Base-by-base conservation (phyloP, 1,140 invertebrate species). In the Aethina tumida region DNA sequence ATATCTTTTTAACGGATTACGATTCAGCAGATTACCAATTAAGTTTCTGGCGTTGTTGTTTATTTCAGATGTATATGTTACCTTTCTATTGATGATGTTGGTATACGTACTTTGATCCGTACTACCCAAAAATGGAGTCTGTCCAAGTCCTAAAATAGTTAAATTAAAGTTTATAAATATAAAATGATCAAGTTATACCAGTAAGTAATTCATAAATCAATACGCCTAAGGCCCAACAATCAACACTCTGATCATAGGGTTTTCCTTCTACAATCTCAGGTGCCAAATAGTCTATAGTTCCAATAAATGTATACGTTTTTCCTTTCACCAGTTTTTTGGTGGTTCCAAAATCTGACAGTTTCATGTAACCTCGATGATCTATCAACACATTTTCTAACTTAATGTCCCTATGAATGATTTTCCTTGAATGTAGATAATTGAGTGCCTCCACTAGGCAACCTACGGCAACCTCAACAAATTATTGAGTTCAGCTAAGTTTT, bases 301-400 rank as follows among this genome's bases (percentile, higher is more conserved):
- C 94, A 53, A 93, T 95, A 67, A 98, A 97, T 1, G 95, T 98
- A 79, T 88, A 97, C 0, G 95, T 97, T 64, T 94, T 94, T 26
- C 76, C 70, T 2, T 67, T 61, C 2, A 76, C 71, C 29, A 96
- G 69, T 45, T 81, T 75, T 65, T 97, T 97, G 5, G 92, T 90
- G 61, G 96, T 96, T 13, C 93, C 93, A 67, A 97, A 97, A 66
- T 97, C 94, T 15, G 95, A 89, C 84, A 96, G 62, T 74, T 96
- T 95, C 16, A 94, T 76, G 55, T 94, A 95, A 37, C 92, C 92
- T 35, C 75, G 68, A 25, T 71, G 70, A 53, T 90, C 86, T 1
- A 96, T 65, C 65, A 96, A 79, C 28, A 96, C 67, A 61, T 96
- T 96, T 66, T 96, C 92, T 0, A 91, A 91, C 60, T 97, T 97